A percentile compares a stretch with the other conserved stretches of the same genome.
These are phyloP conservation scores for Diadumene lineata DNA, from an alignment of 92 coral and sea anemone genomes.

Conservation along the genomic window DNA sequence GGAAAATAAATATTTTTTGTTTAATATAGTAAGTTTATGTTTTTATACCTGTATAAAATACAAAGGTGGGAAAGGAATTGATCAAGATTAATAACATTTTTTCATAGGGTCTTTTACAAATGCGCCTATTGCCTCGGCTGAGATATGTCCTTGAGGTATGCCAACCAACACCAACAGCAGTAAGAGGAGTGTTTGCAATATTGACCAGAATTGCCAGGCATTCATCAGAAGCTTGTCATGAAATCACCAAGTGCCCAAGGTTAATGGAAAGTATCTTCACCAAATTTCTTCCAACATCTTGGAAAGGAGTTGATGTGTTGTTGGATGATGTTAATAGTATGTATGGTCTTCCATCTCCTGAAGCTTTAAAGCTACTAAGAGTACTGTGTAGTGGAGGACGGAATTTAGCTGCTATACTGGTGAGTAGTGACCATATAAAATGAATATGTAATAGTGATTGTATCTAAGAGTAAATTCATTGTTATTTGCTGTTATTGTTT, in stretches of 20 bases:
- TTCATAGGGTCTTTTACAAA: conserved; percentile 87
- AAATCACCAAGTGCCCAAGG: conserved; percentile 86
- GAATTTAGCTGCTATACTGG: conserved; percentile 75
- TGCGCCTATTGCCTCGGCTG: conserved; percentile 86
- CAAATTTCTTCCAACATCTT: conserved; percentile 83
- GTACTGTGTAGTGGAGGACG: conserved; percentile 82
- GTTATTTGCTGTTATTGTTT: no score
- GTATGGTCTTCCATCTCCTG: conserved; percentile 68
- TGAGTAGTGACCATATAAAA: no score
- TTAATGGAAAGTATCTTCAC: conserved; percentile 72
- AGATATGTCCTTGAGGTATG: conserved; percentile 94
- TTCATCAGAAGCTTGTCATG: conserved; percentile 78
- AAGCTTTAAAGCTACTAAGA: conserved; percentile 78
- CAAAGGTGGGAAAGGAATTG: no score
- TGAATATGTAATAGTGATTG: no score
- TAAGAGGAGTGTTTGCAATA: conserved; percentile 58
- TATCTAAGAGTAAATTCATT: no score
- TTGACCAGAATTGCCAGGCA: conserved; percentile 87
- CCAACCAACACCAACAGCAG: conserved; percentile 72
- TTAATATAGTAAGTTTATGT: no score
- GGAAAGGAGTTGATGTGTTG: conserved; percentile 52
- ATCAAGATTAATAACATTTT: no score
- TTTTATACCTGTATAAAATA: no score
- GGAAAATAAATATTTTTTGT: no score
- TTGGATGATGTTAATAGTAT: conserved; percentile 40